Evolutionary conservation across 23 tunicate species (phyloP), one percentile per base, ranked within the genome.

Genomic region (Phallusia fumigata): DNA sequence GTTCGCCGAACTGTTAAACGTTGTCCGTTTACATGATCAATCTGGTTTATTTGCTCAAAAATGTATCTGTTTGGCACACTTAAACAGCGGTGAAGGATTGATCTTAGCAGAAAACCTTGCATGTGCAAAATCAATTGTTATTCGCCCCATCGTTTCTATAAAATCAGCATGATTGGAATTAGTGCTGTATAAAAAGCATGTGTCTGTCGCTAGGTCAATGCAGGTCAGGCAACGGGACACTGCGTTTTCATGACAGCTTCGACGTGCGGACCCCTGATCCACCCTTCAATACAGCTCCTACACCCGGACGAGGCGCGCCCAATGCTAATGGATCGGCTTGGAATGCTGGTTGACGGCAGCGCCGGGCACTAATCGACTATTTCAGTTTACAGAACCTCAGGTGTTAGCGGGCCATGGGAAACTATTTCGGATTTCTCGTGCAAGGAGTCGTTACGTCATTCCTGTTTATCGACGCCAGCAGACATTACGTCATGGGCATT

Each of bases 381-480:
- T 58, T 58, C 69, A 58, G 69, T 58, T 58, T 58, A 58, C 69
- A 6, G 69, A 58, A 58, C 69, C 69, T 58, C 69, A 58, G 69
- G 69, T 58, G 69, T 58, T 58, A 58, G 28, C 69, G 28, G 69
- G 26, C 69, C 69, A 58, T 58, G 69, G 69, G 69, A 58, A 58
- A 22, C 69, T 58, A 58, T 22, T 24, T 22, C 69, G 69, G 28
- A 58, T 21, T 58, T 58, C 69, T 24, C 69, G 69, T 58, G 28
- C 69, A 24, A 22, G 69, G 26, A 58, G 47, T 40, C 69, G 28
- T 58, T 58, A 58, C 69, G 69, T 58, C 69, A 58, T 24, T 24
- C 3, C 28, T 58, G 69, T 58, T 58, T 58, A 16, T 58, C 69
- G 28, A 58, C 26, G 3, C 28, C 26, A 24, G 28, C 3, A 22